A percentile compares a stretch with the other conserved stretches of the same genome.
Conservation (phyloP, 2,888 invertebrate genomes). For the Altica lythri region DNA sequence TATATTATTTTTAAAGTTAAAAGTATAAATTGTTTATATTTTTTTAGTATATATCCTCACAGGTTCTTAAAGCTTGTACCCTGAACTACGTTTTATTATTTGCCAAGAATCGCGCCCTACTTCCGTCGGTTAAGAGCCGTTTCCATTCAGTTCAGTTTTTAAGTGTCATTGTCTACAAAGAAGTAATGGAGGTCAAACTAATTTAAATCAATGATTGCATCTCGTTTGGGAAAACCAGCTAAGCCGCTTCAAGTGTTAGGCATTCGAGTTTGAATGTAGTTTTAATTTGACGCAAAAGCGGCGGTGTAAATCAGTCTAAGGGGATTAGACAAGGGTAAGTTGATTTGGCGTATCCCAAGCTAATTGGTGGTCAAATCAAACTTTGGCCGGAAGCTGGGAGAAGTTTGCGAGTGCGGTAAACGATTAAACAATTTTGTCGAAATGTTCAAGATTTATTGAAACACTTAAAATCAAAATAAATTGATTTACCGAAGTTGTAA, state of each 20-base stretch:
- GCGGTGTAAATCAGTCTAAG: conserved; percentile 45
- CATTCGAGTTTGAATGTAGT: conserved; percentile 39
- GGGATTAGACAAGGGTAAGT: conserved; percentile 46
- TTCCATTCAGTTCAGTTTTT: conserved; percentile 10
- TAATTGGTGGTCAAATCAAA: conserved; percentile 47
- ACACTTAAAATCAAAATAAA: too few relatives aligned
- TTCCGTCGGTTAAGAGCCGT: background rate
- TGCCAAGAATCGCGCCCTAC: background rate
- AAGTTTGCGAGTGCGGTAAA: conserved; percentile 27
- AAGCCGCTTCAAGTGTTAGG: conserved; percentile 29
- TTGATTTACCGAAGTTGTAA: too few relatives aligned
- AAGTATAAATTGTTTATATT: too few relatives aligned
- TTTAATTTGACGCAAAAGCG: conserved; percentile 40
- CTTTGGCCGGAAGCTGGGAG: conserved; percentile 35
- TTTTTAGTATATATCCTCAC: too few relatives aligned
- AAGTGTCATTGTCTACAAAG: conserved; percentile 6
- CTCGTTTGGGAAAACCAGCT: conserved; percentile 13
- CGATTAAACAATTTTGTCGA: conserved; percentile 37
- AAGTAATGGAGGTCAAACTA: conserved; percentile 15
- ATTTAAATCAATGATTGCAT: conserved; percentile 23
- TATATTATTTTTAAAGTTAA: too few relatives aligned
- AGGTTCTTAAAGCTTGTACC: background rate
- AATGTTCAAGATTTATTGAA: conserved; percentile 30
- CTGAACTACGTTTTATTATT: background rate
- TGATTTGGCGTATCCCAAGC: conserved; percentile 43